These are phyloP conservation scores for Drosophila antonietae DNA, from an alignment of 2,888 invertebrate genomes.

Conservation along the genomic window DNA sequence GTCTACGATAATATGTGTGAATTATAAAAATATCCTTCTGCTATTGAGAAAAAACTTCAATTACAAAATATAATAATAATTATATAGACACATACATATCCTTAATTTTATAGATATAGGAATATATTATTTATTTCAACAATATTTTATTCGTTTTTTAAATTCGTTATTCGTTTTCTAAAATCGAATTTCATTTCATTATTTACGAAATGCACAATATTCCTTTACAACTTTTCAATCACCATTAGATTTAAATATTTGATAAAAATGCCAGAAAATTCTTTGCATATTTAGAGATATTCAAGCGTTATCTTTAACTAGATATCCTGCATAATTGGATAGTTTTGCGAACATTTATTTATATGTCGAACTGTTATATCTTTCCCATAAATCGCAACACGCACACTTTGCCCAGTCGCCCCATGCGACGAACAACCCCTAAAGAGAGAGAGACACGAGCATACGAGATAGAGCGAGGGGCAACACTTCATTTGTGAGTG, in stretches of 20 bases:
- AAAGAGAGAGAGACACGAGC: slow-evolving; percentile 30
- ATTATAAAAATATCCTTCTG: too few species aligned
- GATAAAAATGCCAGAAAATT: background rate
- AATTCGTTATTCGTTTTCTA: too few species aligned
- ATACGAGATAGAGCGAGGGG: slow-evolving; percentile 14
- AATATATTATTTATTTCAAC: too few species aligned
- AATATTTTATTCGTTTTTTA: background rate
- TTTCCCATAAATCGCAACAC: slow-evolving; percentile 70
- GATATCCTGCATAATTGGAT: slow-evolving; percentile 16
- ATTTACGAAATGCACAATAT: background rate
- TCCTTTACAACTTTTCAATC: background rate
- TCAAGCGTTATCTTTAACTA: background rate
- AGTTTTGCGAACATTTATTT: slow-evolving; percentile 14
- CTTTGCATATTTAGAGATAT: background rate
- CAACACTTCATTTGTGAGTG: slow-evolving; percentile 72
- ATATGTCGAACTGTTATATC: slow-evolving; percentile 40
- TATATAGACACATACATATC: too few species aligned
- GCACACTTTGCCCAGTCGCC: slow-evolving; percentile 58
- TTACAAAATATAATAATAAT: too few species aligned
- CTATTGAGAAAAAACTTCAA: too few species aligned
- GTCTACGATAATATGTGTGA: too few species aligned
- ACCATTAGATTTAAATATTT: background rate
- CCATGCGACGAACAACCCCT: slow-evolving; percentile 45
- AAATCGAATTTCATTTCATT: background rate
- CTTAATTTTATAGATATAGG: too few species aligned